Percentiles rank a stretch among this genome's conserved stretches.
phyloP scores from a whole-genome alignment of 2,888 invertebrate species.

The Chalcis sispes region DNA sequence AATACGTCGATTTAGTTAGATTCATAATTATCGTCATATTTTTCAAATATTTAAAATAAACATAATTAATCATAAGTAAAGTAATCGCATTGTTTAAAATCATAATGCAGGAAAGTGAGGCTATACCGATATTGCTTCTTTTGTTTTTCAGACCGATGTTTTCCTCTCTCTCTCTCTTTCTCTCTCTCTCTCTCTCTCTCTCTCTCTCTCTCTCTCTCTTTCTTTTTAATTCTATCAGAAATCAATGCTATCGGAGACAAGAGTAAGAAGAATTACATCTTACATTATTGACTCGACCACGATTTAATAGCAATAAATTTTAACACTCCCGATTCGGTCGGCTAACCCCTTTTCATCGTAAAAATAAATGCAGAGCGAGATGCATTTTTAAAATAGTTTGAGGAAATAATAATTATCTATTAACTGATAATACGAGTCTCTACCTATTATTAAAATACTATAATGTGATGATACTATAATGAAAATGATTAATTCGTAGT shows the following conservation, averaged over 20 bases:
- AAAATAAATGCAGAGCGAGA: conserved; percentile 19
- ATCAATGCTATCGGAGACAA: conserved; percentile 6
- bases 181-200: not conserved
- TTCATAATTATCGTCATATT: not conserved
- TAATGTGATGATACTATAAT: too few species aligned
- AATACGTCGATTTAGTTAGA: conserved; percentile 15
- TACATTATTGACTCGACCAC: conserved; percentile 21
- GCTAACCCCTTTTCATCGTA: conserved; percentile 34
- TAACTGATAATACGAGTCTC: not conserved
- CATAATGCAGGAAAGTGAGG: not conserved
- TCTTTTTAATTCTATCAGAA: not conserved
- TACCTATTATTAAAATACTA: too few species aligned
- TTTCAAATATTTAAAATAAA: not conserved
- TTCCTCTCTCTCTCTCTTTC: not conserved
- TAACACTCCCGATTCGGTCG: not conserved
- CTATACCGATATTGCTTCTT: not conserved
- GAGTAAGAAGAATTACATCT: conserved; percentile 5
- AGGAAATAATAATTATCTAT: conserved; percentile 11
- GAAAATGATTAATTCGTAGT: not conserved
- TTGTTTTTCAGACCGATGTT: not conserved
- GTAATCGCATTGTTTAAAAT: too few species aligned
- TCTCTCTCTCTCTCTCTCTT: too few species aligned
- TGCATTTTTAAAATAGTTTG: conserved; percentile 16
- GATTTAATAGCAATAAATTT: conserved; percentile 29
- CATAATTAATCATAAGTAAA: not conserved